A percentile compares a stretch with the other conserved stretches of the same genome.
Evolutionary conservation across 53 echinoderm and acorn worm genomes (phyloP).

Genomic region (Holothuria leucospilota): DNA sequence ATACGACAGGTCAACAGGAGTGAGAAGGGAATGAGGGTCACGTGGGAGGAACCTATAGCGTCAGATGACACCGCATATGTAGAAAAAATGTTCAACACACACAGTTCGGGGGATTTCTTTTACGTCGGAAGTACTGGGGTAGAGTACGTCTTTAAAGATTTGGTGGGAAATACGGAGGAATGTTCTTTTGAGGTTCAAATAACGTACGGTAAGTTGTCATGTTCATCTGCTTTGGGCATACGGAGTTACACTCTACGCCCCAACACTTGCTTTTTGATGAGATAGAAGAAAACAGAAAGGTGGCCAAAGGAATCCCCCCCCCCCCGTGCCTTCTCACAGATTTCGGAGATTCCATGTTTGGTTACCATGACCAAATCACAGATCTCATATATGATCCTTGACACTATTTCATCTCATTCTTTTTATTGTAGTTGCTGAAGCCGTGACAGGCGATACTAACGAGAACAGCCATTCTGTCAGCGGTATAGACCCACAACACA

Average conservation of each 20-base stretch:
- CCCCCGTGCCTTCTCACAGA: no score
- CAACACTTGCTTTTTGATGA: no score
- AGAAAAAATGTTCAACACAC: conserved; percentile 40
- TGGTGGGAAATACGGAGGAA: conserved; percentile 15
- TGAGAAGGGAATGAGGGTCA: conserved; percentile 36
- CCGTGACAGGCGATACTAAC: background rate
- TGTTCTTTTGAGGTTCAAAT: conserved; percentile 58
- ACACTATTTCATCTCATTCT: background rate
- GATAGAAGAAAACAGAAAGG: no score
- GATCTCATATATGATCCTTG: no score
- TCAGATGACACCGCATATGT: conserved; percentile 47
- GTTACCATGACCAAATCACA: no score
- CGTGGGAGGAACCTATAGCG: conserved; percentile 51
- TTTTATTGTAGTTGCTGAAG: conserved; percentile 28
- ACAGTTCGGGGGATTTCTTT: conserved; percentile 52
- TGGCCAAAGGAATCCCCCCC: no score
- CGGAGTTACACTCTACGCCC: no score
- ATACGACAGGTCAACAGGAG: conserved; percentile 18
- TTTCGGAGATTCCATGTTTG: no score
- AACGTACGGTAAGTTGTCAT: conserved; percentile 43
- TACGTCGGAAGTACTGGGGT: conserved; percentile 47
- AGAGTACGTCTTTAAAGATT: conserved; percentile 35
- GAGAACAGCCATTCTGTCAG: background rate
- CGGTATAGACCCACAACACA: conserved; percentile 8
- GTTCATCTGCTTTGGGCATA: no score